Evolutionary conservation across 2,888 invertebrate species (phyloP), one percentile per base, ranked within the genome.

Genomic region (Acleris literana): DNA sequence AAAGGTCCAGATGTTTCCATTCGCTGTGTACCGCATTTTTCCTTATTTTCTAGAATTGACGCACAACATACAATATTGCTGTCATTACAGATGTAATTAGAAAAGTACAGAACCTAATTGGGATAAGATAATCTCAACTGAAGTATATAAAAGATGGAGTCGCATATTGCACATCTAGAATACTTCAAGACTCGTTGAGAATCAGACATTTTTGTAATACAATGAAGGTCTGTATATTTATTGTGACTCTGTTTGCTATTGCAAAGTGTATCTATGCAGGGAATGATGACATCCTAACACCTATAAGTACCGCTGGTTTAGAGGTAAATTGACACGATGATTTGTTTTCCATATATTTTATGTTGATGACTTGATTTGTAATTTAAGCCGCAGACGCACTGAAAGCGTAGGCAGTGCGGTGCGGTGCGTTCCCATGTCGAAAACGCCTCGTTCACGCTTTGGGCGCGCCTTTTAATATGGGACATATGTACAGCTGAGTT

Each of bases 81-180:
- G 17, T 25, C 9, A 46, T 46, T 57, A 57, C 9, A 17, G 33
- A 44, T 2, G 65, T 46, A 56, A 61, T 65, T 65, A 66, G 52
- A 66, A 61, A 56, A 46, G 22, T 57, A 62, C 66, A 66, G 56
- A 56, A 46, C 33, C 22, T 66, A 66, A 62, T 66, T 57, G 52
- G 39, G 7, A 25, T 9, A 25, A 62, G 61, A 61, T 65, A 61
- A 63, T 48, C 48, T 67, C 39, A 16, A 44, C 48, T 48, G 56
- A 53, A 53, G 53, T 57, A 46, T 62, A 66, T 62, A 66, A 65
- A 65, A 53, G 52, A 25, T 18, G 29, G 46, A 9, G 20, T 62
- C 56, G 51, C 18, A 48, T 22, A 55, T 18, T 13, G 22, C 22
- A 18, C 52, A 13, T n/a, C 39, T 56, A 65, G 55, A 56, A 44